Percentiles rank a stretch among this genome's conserved stretches.
These are phyloP conservation scores for Congeria kusceri DNA, from an alignment of 2,888 invertebrate species.

Conservation along the genomic window DNA sequence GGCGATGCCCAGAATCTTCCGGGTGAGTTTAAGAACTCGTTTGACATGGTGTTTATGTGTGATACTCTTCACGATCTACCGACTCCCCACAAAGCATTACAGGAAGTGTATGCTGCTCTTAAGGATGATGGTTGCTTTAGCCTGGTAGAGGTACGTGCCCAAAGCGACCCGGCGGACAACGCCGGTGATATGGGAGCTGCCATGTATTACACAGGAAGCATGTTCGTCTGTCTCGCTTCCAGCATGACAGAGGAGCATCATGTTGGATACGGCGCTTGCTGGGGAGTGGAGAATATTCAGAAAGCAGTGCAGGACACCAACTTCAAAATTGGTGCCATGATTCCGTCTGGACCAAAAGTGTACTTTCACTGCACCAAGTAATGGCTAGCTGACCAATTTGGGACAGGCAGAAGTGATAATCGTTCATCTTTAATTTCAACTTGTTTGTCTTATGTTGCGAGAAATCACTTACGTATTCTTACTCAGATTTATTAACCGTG, in stretches of 20 bases:
- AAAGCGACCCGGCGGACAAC: slow-evolving; percentile 48
- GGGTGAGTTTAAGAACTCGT: slow-evolving; percentile 19
- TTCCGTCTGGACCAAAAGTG: slow-evolving; percentile 18
- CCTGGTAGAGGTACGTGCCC: slow-evolving; percentile 42
- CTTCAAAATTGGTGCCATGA: slow-evolving; percentile 21
- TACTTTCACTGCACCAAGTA: slow-evolving; percentile 63
- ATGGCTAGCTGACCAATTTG: too few species aligned
- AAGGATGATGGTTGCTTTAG: slow-evolving; percentile 48
- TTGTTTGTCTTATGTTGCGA: too few species aligned
- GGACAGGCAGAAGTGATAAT: too few species aligned
- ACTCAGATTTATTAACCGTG: too few species aligned
- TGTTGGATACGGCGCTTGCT: slow-evolving; percentile 57
- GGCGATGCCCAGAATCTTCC: slow-evolving; percentile 50
- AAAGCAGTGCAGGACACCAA: slow-evolving; percentile 19
- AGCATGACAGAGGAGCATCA: slow-evolving; percentile 36
- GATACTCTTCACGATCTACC: slow-evolving; percentile 57
- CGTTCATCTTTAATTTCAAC: too few species aligned
- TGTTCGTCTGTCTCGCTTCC: slow-evolving; percentile 57
- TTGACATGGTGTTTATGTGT: slow-evolving; percentile 42
- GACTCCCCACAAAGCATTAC: slow-evolving; percentile 42
- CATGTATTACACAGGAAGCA: slow-evolving; percentile 46
- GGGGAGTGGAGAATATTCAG: slow-evolving; percentile 58
- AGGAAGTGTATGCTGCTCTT: slow-evolving; percentile 30
- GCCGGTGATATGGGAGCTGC: slow-evolving; percentile 14
- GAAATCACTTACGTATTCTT: too few species aligned